Percentiles rank a stretch among this genome's conserved stretches.
Conservation (phyloP, 2,113 vertebrate genomes). For the Spermophilus dauricus region DNA sequence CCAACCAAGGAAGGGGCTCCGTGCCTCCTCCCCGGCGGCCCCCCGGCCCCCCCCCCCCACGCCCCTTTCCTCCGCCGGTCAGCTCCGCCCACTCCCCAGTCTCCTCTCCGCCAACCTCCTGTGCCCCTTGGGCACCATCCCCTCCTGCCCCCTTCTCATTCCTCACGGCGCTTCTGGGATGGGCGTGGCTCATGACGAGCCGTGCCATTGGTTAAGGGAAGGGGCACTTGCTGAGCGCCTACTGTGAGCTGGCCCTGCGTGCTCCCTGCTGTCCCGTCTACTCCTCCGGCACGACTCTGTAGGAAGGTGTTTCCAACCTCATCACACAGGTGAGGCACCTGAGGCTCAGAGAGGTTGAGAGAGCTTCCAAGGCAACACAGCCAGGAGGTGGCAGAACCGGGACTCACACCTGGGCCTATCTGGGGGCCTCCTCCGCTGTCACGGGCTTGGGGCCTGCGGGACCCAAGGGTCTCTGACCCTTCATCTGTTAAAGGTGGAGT, state of each 20-base stretch:
- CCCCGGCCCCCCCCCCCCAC: no score
- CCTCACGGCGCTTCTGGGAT: not conserved
- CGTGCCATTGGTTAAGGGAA: accelerated
- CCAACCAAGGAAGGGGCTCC: no score
- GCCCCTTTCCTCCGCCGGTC: not conserved
- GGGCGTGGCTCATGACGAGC: accelerated
- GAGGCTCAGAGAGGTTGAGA: not conserved
- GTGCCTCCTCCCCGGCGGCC: no score
- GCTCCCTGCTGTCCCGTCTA: not conserved
- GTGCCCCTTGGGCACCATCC: no score
- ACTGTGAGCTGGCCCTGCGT: not conserved
- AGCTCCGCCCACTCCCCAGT: no score
- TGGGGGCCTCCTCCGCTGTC: not conserved
- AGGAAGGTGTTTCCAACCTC: not conserved
- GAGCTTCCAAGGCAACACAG: not conserved
- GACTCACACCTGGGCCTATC: not conserved
- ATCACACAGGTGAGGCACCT: not conserved
- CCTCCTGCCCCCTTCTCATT: not conserved
- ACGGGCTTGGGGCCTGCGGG: accelerated
- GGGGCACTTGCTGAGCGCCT: not conserved
- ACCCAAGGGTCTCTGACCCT: not conserved
- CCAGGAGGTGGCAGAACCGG: not conserved
- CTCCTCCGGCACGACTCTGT: no score
- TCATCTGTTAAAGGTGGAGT: not conserved
- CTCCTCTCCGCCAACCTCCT: not conserved